These are phyloP conservation scores for Neuroterus valhalla DNA, from an alignment of 1,140 invertebrate species.

Conservation along the genomic window DNA sequence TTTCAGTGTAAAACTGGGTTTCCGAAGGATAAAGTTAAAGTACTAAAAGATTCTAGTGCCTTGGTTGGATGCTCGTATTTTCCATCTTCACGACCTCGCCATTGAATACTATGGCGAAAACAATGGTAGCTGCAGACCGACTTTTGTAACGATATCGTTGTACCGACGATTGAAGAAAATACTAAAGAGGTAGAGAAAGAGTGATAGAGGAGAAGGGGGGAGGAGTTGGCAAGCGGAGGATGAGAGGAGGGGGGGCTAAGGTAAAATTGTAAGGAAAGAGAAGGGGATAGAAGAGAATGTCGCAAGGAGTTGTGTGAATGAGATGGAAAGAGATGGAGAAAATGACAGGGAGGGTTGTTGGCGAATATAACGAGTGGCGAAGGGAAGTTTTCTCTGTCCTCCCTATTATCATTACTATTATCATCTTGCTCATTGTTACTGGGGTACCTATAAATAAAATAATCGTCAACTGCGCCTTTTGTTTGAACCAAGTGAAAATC, in stretches of 20 bases:
- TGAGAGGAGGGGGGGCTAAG: background rate
- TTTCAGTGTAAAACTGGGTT: background rate
- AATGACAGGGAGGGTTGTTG: slow-evolving; percentile 28
- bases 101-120: slow-evolving; percentile 53
- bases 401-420: slow-evolving; percentile 59
- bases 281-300: slow-evolving; percentile 46
- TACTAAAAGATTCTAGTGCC: background rate
- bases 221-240: no score
- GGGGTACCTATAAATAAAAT: slow-evolving; percentile 63
- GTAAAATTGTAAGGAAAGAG: background rate
- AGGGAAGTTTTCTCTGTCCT: slow-evolving; percentile 55
- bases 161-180: slow-evolving; percentile 58
- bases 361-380: slow-evolving; percentile 49
- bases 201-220: background rate
- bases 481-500: slow-evolving; percentile 43
- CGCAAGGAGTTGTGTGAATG: slow-evolving; percentile 41
- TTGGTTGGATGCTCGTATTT: background rate
- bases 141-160: slow-evolving; percentile 59
- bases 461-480: slow-evolving; percentile 54
- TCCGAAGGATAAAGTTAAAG: background rate
- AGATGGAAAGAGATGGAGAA: background rate
- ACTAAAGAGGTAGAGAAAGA: background rate
- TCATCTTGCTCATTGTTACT: slow-evolving; percentile 60
- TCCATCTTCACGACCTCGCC: slow-evolving; percentile 11
- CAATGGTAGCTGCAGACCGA: slow-evolving; percentile 58